Percentiles rank a stretch among this genome's conserved stretches.
phyloP scores from a whole-genome alignment of 2,113 vertebrate genomes.

The Crotalus tigris region DNA sequence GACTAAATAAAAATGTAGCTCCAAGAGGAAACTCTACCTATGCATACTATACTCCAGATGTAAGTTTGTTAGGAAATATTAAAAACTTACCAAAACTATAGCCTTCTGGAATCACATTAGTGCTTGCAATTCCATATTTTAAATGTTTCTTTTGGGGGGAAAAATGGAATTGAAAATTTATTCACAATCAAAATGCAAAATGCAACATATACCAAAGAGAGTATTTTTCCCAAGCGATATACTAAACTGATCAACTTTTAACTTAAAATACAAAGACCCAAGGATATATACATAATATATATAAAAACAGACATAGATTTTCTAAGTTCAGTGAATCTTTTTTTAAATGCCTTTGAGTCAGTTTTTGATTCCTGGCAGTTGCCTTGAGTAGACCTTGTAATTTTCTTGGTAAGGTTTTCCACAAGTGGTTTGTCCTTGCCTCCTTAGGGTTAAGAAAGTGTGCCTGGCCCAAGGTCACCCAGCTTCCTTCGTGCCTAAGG shows the following conservation, averaged over 20 bases:
- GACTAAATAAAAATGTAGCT: not conserved
- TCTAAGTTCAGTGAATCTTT: not conserved
- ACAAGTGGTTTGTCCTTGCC: not conserved
- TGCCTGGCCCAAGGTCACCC: not conserved
- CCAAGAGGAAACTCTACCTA: not conserved
- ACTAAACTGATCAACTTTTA: not conserved
- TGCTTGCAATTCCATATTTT: constrained; percentile 77
- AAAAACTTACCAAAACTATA: constrained; percentile 89
- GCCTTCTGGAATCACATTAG: constrained; percentile 67
- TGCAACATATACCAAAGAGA: not conserved
- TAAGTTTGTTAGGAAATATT: not conserved
- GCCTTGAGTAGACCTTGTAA: not conserved
- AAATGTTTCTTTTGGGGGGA: constrained; percentile 73
- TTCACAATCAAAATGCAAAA: not conserved
- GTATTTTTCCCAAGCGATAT: not conserved
- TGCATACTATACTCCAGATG: not conserved
- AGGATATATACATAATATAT: not conserved
- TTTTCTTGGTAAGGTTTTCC: not conserved
- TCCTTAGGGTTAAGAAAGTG: not conserved
- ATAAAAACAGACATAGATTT: not conserved
- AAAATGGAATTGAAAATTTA: constrained; percentile 8
- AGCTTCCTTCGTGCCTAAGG: not conserved
- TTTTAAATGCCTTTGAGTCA: not conserved
- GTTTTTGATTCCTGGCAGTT: not conserved
- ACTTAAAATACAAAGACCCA: not conserved